Evolutionary conservation across 30 jellyfish, hydroid and myxozoan genomes (phyloP).

Genomic region (Turritopsis rubra): DNA sequence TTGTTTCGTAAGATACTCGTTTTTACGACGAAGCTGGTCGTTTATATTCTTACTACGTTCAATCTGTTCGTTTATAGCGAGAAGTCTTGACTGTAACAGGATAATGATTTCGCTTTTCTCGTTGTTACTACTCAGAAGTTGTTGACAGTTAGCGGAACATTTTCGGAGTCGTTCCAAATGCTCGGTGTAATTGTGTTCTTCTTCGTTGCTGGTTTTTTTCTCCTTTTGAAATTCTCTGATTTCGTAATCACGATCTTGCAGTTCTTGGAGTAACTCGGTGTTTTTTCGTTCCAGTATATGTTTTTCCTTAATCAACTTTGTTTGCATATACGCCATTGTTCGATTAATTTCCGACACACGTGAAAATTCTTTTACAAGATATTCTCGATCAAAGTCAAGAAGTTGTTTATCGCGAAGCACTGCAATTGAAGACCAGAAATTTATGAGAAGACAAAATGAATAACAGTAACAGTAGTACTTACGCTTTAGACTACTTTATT

Average conservation of each 20-base stretch:
- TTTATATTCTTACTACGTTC: constrained; percentile 32
- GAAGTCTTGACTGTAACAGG: constrained; percentile 17
- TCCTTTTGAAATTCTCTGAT: background rate
- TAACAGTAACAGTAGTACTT: no score
- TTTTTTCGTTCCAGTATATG: background rate
- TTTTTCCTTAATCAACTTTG: constrained; percentile 19
- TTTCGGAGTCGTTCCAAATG: background rate
- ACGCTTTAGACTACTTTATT: no score
- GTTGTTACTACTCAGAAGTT: background rate
- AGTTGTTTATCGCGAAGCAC: constrained; percentile 15
- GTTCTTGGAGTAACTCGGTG: background rate
- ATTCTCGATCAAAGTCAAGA: constrained; percentile 29
- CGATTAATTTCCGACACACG: constrained; percentile 4
- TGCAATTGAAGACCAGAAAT: background rate
- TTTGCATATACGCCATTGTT: constrained; percentile 14
- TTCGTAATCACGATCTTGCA: background rate
- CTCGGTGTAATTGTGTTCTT: background rate
- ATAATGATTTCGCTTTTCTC: constrained; percentile 24
- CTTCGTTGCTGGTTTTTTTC: background rate
- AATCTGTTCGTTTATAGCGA: constrained; percentile 31
- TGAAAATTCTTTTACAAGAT: constrained; percentile 14
- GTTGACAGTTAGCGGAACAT: background rate
- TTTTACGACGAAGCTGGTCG: constrained; percentile 51
- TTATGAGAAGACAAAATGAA: no score
- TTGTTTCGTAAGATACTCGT: constrained; percentile 59